Conservation (phyloP, 1,140 invertebrate species). For the Pseudomyrmex cubaensis region DNA sequence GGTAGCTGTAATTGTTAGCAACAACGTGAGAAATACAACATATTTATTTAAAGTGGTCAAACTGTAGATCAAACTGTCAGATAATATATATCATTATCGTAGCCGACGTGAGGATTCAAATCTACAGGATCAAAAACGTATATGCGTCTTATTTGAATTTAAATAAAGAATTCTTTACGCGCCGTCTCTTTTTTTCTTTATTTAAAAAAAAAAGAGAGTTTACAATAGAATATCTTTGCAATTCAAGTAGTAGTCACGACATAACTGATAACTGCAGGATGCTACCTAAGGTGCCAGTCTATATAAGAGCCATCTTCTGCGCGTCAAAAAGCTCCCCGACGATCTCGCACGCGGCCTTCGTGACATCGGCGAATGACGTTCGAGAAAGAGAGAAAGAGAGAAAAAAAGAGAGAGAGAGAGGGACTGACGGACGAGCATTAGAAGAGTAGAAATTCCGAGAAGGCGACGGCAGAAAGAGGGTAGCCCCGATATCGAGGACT, state of each 20-base stretch:
- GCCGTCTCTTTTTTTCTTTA: no score
- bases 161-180: no score
- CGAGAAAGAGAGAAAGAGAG: no score
- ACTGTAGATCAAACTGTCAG: no score
- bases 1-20: no score
- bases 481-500: constrained; percentile 72
- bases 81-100: no score
- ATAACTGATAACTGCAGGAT: not conserved
- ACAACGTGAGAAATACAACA: no score
- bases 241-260: not conserved
- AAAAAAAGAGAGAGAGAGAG: no score
- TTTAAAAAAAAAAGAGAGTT: no score
- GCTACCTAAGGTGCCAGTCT: constrained; percentile 22
- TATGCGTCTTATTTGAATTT: no score
- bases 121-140: not conserved
- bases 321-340: not conserved
- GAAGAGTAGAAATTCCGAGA: constrained; percentile 56
- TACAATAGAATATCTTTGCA: no score
- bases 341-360: constrained; percentile 14
- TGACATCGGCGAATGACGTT: constrained; percentile 55
- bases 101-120: not conserved
- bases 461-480: constrained; percentile 64
- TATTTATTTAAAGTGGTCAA: no score
- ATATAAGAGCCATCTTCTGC: not conserved
- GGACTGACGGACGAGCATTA: constrained; percentile 60